Percentiles rank a stretch among this genome's conserved stretches.
Evolutionary conservation across 2,113 vertebrate genomes (phyloP).

Genomic region (Heptranchias perlo): DNA sequence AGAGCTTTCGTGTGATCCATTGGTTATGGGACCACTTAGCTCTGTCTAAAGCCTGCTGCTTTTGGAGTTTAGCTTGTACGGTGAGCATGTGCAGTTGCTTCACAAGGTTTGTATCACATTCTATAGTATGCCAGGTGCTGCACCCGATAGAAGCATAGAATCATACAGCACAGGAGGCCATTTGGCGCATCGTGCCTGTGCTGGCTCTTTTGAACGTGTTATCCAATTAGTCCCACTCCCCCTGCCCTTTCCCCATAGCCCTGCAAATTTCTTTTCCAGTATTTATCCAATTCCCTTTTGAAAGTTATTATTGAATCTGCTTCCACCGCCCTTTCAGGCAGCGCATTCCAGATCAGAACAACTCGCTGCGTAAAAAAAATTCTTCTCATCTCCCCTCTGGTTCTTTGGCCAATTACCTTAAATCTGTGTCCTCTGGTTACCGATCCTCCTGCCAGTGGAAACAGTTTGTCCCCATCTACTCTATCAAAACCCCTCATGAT

Average conservation of each 20-base stretch:
- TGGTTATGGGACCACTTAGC: not conserved
- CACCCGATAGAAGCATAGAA: too few relatives aligned
- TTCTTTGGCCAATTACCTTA: too few relatives aligned
- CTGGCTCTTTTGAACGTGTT: too few relatives aligned
- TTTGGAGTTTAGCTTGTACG: too few relatives aligned
- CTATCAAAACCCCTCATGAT: too few relatives aligned
- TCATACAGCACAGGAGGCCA: too few relatives aligned
- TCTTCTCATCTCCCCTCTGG: not conserved
- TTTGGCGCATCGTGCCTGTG: not conserved
- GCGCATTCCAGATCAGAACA: not conserved
- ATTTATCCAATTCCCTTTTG: too few relatives aligned
- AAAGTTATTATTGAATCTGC: too few relatives aligned
- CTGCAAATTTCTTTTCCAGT: not conserved
- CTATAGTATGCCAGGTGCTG: not conserved
- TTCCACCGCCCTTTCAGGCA: too few relatives aligned
- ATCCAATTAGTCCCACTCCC: not conserved
- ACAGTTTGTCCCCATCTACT: too few relatives aligned
- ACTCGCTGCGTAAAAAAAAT: not conserved
- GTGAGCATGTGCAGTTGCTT: not conserved
- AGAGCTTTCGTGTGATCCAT: not conserved
- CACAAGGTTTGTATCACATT: not conserved
- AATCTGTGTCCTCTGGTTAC: too few relatives aligned
- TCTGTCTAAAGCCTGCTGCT: not conserved
- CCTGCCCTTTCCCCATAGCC: not conserved
- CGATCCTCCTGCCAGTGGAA: too few relatives aligned